phyloP scores from a whole-genome alignment of 2,888 invertebrate species.

The Xestia xanthographa region DNA sequence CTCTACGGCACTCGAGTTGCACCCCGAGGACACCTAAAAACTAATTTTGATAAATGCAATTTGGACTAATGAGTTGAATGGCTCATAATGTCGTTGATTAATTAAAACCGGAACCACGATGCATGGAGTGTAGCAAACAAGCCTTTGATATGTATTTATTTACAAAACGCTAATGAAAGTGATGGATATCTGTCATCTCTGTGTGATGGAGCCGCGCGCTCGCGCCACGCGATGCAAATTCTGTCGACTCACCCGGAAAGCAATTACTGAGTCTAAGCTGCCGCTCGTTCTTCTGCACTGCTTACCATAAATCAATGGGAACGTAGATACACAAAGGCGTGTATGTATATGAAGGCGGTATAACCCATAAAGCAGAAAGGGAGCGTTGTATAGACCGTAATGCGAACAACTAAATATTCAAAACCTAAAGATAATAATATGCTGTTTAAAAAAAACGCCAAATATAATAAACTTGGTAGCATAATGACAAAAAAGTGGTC shows the following conservation, averaged over 20 bases:
- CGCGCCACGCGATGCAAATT: constrained; percentile 74
- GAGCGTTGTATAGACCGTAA: background rate
- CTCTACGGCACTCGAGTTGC: constrained; percentile 6
- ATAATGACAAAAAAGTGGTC: background rate
- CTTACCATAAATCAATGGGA: constrained; percentile 74
- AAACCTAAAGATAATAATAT: constrained; percentile 2
- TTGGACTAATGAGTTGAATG: constrained; percentile 28
- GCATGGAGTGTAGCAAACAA: constrained; percentile 20
- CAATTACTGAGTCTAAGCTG: constrained; percentile 76
- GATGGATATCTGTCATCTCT: constrained; percentile 66
- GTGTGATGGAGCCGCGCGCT: constrained; percentile 54
- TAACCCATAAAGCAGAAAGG: constrained; percentile 13
- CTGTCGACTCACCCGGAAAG: constrained; percentile 79
- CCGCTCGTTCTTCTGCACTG: constrained; percentile 71
- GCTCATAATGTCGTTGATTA: constrained; percentile 39
- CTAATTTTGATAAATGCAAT: constrained; percentile 47
- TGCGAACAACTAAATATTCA: constrained; percentile 18
- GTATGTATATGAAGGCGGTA: constrained; percentile 33
- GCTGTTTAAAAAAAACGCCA: background rate
- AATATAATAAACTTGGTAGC: constrained; percentile 6
- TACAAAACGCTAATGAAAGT: constrained; percentile 60
- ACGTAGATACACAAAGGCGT: constrained; percentile 45
- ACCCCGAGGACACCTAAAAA: constrained; percentile 31
- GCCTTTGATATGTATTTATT: constrained; percentile 48
- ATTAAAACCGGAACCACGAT: constrained; percentile 49